phyloP scores from a whole-genome alignment of 2,797 vertebrate genomes.

The Apogon hyalosoma region DNA sequence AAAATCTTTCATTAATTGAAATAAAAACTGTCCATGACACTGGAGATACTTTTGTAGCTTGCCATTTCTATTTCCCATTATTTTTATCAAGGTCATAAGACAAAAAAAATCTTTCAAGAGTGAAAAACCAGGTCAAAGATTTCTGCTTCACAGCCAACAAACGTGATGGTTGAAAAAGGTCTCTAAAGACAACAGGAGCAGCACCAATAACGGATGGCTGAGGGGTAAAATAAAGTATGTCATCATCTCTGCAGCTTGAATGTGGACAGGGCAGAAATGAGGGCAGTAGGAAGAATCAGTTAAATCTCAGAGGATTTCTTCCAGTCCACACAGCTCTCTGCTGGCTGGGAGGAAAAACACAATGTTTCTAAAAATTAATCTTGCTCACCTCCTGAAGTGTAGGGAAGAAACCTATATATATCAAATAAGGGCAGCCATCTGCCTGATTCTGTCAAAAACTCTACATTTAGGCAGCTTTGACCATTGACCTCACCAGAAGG shows the following conservation, averaged over 20 bases:
- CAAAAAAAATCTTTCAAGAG: slow-evolving; percentile 22
- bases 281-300: slow-evolving; percentile 54
- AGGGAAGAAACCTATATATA: slow-evolving; percentile 33
- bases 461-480: background rate
- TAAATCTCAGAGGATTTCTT: slow-evolving; percentile 42
- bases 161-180: slow-evolving; percentile 6
- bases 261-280: slow-evolving; percentile 68
- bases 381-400: slow-evolving; percentile 33
- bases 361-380: slow-evolving; percentile 56
- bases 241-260: slow-evolving; percentile 44
- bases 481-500: slow-evolving; percentile 4
- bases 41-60: background rate
- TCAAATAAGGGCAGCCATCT: slow-evolving; percentile 17
- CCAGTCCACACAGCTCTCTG: slow-evolving; percentile 37
- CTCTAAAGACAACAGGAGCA: slow-evolving; percentile 10
- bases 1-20: background rate
- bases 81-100: slow-evolving; percentile 16
- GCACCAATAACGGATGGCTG: slow-evolving; percentile 35
- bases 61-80: background rate
- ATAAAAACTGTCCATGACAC: background rate
- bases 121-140: slow-evolving; percentile 57
- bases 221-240: slow-evolving; percentile 66
- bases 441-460: slow-evolving; percentile 34
- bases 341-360: slow-evolving; percentile 40
- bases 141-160: slow-evolving; percentile 7